Conservation (phyloP, 2,888 invertebrate species). For the Acanthoscelides obtectus region DNA sequence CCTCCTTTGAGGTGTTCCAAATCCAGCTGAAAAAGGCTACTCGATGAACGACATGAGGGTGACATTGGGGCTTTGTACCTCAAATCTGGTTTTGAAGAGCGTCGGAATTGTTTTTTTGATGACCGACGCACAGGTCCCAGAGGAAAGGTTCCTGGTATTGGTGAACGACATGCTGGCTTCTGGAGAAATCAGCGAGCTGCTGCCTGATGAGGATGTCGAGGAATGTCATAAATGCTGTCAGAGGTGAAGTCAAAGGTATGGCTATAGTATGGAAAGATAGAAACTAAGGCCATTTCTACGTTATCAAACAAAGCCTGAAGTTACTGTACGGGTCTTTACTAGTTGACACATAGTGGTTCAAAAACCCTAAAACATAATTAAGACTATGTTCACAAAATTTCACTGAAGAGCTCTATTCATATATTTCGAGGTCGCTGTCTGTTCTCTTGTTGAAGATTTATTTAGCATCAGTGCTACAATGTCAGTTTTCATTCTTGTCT, state of each 20-base stretch:
- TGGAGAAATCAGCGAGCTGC: conserved; percentile 87
- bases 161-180: conserved; percentile 92
- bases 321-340: no score
- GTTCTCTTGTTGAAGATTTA: no score
- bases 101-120: conserved; percentile 79
- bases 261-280: no score
- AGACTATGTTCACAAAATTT: no score
- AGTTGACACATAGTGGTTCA: no score
- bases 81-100: conserved; percentile 82
- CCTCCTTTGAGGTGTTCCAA: conserved; percentile 89
- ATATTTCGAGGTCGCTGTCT: no score
- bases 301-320: no score
- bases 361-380: no score
- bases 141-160: conserved; percentile 85
- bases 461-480: no score
- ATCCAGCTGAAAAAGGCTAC: conserved; percentile 86
- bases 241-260: conserved; percentile 70
- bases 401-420: no score
- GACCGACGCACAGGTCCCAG: conserved; percentile 91
- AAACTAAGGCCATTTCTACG: no score
- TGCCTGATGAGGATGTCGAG: conserved; percentile 87
- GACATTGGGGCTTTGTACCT: conserved; percentile 73
- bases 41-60: conserved; percentile 70
- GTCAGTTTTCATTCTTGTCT: no score
- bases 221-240: conserved; percentile 73